Conservation (phyloP, 30 jellyfish, hydroid and myxozoan genomes). For the Morbakka virulenta region DNA sequence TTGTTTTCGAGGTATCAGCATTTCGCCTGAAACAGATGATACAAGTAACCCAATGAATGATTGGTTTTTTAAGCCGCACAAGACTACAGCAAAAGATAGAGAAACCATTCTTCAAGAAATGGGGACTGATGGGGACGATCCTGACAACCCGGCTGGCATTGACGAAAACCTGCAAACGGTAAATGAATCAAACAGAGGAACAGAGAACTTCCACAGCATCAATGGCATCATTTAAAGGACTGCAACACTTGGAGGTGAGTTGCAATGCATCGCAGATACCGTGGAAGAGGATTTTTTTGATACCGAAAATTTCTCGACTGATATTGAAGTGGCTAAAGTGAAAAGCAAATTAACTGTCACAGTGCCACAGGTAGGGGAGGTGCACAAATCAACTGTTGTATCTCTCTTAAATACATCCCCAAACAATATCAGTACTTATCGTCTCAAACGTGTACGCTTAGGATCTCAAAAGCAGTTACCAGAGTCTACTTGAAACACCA, state of each 20-base stretch:
- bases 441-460: slow-evolving; percentile 6
- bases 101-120: slow-evolving; percentile 7
- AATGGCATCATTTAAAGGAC: not conserved
- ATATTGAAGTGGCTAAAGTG: not conserved
- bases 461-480: slow-evolving; percentile 8
- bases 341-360: slow-evolving; percentile 2
- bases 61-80: slow-evolving; percentile 16
- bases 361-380: slow-evolving; percentile 34
- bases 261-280: not conserved
- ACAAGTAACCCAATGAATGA: not conserved
- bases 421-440: slow-evolving; percentile 3
- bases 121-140: slow-evolving; percentile 8
- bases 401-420: slow-evolving; percentile 23
- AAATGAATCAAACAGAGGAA: not conserved
- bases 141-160: not conserved
- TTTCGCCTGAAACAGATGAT: slow-evolving; percentile 11
- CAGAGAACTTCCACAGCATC: not conserved
- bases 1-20: slow-evolving; percentile 1
- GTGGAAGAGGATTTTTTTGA: not conserved
- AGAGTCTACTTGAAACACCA: not conserved
- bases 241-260: not conserved
- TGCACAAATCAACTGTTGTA: slow-evolving; percentile 17
- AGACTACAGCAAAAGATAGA: not conserved
- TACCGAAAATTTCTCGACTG: not conserved
- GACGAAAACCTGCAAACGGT: not conserved